A percentile compares a stretch with the other conserved stretches of the same genome.
Evolutionary conservation across 2,797 vertebrate genomes (phyloP).

Genomic region (Nannoperca obscura): DNA sequence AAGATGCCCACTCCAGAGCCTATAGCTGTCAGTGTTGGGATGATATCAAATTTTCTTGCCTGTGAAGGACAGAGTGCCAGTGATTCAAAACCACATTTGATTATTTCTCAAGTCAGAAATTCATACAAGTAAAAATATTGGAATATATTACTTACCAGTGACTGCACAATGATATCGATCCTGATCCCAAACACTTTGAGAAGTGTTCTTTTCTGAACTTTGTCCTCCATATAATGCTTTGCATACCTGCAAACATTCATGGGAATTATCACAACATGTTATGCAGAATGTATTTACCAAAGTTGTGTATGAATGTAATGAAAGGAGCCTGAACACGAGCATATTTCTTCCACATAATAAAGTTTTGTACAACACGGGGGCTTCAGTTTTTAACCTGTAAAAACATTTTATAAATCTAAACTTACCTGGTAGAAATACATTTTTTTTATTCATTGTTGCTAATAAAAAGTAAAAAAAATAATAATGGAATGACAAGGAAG

Average conservation of each 20-base stretch:
- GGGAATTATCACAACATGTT: background rate
- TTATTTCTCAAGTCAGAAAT: background rate
- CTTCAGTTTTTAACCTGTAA: no score
- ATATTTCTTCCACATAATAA: background rate
- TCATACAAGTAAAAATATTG: background rate
- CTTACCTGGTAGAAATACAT: background rate
- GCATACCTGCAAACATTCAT: slow-evolving; percentile 85
- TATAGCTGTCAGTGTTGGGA: slow-evolving; percentile 95
- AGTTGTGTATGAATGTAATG: background rate
- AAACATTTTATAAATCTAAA: background rate
- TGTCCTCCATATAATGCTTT: slow-evolving; percentile 89
- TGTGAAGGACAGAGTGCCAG: slow-evolving; percentile 57
- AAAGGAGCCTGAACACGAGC: background rate
- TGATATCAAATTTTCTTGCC: slow-evolving; percentile 98
- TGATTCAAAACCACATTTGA: background rate
- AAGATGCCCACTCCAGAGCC: slow-evolving; percentile 99
- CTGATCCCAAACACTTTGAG: slow-evolving; percentile 96
- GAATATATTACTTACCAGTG: slow-evolving; percentile 84
- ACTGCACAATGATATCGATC: slow-evolving; percentile 92
- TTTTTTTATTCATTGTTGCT: background rate
- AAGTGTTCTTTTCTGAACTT: slow-evolving; percentile 86
- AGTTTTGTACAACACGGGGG: background rate
- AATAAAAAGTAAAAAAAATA: no score
- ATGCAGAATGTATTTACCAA: background rate
- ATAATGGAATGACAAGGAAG: no score